phyloP scores from a whole-genome alignment of 1,140 invertebrate species.

The Vanessa atalanta region DNA sequence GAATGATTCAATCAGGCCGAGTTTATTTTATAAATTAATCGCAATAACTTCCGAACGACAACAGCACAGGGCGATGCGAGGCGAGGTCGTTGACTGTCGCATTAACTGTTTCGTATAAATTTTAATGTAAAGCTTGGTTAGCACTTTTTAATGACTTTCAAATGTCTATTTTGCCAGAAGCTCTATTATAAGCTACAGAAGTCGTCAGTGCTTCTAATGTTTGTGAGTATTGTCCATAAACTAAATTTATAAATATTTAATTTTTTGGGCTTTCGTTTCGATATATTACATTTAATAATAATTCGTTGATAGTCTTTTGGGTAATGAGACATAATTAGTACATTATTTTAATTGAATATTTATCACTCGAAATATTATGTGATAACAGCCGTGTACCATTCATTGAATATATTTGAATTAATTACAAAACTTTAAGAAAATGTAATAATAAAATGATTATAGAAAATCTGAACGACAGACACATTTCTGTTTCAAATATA shows the following conservation, averaged over 20 bases:
- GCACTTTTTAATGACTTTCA: neutral
- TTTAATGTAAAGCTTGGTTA: neutral
- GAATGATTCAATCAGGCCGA: neutral
- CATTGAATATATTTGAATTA: neutral
- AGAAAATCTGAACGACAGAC: neutral
- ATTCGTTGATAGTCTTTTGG: constrained; percentile 7
- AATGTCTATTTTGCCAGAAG: neutral
- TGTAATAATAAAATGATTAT: neutral
- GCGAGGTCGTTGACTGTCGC: neutral
- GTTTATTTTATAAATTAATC: neutral
- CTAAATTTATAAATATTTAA: neutral
- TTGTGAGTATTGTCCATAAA: neutral
- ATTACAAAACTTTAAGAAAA: constrained; percentile 1
- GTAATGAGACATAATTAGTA: neutral
- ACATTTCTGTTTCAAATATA: too few relatives aligned
- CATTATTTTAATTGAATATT: neutral
- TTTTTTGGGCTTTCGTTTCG: neutral
- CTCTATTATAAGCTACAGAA: neutral
- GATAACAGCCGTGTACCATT: neutral
- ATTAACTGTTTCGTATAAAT: neutral
- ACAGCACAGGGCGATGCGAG: neutral
- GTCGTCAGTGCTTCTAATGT: neutral
- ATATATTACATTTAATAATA: constrained; percentile 1
- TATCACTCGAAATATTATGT: neutral
- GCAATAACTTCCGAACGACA: neutral